phyloP scores from a whole-genome alignment of 2,113 vertebrate species.

The Periophthalmodon schlosseri region DNA sequence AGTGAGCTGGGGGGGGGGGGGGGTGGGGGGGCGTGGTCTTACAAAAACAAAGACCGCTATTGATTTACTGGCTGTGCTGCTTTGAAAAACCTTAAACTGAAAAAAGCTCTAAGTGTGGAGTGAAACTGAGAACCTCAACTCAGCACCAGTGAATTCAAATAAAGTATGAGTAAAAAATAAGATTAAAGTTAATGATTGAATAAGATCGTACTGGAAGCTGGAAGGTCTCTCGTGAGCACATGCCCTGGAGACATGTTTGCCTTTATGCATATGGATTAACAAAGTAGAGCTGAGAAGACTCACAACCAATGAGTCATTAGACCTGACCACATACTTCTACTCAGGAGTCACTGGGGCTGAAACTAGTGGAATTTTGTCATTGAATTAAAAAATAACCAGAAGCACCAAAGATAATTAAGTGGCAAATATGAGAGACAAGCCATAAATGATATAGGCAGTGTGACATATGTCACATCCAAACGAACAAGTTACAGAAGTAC shows the following conservation, averaged over 20 bases:
- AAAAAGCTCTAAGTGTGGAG: not conserved
- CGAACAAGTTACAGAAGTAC: no score
- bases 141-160: not conserved
- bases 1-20: constrained; percentile 14
- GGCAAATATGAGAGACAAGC: not conserved
- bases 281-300: not conserved
- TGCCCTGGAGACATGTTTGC: not conserved
- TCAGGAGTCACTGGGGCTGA: not conserved
- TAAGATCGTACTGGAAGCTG: not conserved
- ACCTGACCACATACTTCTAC: not conserved
- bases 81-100: not conserved
- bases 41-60: constrained; percentile 54
- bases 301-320: not conserved
- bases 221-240: not conserved
- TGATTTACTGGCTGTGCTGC: constrained; percentile 27
- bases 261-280: not conserved
- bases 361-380: not conserved
- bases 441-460: not conserved
- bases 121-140: not conserved
- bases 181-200: not conserved
- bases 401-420: not conserved
- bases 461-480: no score
- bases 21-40: constrained; percentile 25
- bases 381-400: not conserved
- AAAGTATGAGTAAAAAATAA: not conserved